Evolutionary conservation across 2,888 invertebrate genomes (phyloP).

Genomic region (Pharmacophagus antenor): DNA sequence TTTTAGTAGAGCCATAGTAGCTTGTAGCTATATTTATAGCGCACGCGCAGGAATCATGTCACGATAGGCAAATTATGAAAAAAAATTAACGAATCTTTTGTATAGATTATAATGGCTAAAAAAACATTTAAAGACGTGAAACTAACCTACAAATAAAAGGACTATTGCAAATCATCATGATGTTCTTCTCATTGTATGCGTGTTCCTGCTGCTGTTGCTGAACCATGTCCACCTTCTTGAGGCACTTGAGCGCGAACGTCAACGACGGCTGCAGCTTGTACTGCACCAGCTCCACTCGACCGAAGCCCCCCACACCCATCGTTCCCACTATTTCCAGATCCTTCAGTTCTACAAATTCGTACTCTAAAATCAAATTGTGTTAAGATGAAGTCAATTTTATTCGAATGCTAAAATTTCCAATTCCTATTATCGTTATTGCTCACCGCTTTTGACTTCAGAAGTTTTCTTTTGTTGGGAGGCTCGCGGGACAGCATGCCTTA

Average conservation of each 20-base stretch:
- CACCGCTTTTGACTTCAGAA: slow-evolving; percentile 68
- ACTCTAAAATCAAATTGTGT: slow-evolving; percentile 62
- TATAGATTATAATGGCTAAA: too few species aligned
- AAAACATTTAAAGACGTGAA: too few species aligned
- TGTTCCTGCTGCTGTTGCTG: slow-evolving; percentile 94
- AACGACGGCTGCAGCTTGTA: slow-evolving; percentile 77
- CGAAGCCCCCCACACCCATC: slow-evolving; percentile 95
- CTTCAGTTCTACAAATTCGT: slow-evolving; percentile 85
- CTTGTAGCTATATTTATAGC: too few species aligned
- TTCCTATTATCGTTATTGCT: slow-evolving; percentile 25
- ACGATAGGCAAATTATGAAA: too few species aligned
- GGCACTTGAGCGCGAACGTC: slow-evolving; percentile 91
- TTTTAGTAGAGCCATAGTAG: too few species aligned
- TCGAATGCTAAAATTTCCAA: not conserved
- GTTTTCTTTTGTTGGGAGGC: slow-evolving; percentile 60
- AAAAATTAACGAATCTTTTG: too few species aligned
- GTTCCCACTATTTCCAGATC: slow-evolving; percentile 92
- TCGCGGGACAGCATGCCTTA: slow-evolving; percentile 61
- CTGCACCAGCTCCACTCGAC: slow-evolving; percentile 90
- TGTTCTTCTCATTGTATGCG: slow-evolving; percentile 92
- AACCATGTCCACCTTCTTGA: slow-evolving; percentile 94
- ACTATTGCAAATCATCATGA: slow-evolving; percentile 89
- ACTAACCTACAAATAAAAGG: slow-evolving; percentile 89
- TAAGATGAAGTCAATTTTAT: not conserved
- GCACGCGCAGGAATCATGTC: too few species aligned